A percentile compares a stretch with the other conserved stretches of the same genome.
phyloP scores from a whole-genome alignment of 1,140 invertebrate genomes.

The Ceratoteleas bidentatus region DNA sequence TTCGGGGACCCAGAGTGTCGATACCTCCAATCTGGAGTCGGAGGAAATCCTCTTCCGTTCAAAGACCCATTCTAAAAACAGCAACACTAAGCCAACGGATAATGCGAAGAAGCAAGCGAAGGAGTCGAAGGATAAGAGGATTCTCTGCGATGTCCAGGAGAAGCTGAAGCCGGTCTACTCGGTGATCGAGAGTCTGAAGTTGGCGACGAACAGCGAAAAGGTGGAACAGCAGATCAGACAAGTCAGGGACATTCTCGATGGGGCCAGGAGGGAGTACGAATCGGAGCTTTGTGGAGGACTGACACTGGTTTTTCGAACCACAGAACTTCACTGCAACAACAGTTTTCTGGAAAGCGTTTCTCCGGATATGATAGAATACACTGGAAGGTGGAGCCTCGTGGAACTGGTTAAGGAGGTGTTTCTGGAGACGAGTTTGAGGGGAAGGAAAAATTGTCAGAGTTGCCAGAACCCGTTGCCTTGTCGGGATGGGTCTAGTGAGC shows the following conservation, averaged over 20 bases:
- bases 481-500: conserved; percentile 58
- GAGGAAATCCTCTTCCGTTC: conserved; percentile 21
- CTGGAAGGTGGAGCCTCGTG: conserved; percentile 56
- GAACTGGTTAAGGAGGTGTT: conserved; percentile 71
- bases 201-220: conserved; percentile 55
- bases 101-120: conserved; percentile 22
- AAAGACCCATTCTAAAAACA: no score
- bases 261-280: conserved; percentile 70
- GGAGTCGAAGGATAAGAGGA: conserved; percentile 33
- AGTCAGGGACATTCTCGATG: conserved; percentile 65
- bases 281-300: conserved; percentile 66
- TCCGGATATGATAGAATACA: conserved; percentile 58
- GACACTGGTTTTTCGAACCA: conserved; percentile 70
- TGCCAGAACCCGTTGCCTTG: conserved; percentile 69
- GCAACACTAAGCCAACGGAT: no score
- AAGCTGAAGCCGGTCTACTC: conserved; percentile 52
- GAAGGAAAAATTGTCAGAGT: conserved; percentile 47
- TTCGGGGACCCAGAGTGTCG: conserved; percentile 35
- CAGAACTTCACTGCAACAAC: conserved; percentile 73
- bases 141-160: conserved; percentile 45
- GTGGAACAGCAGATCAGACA: conserved; percentile 68
- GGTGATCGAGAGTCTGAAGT: conserved; percentile 64
- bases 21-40: not conserved
- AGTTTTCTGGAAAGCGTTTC: conserved; percentile 71
- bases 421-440: conserved; percentile 69